A percentile compares a stretch with the other conserved stretches of the same genome.
These are phyloP conservation scores for Ptychodera flava DNA, from an alignment of 35 echinoderm and acorn worm genomes.

Conservation along the genomic window DNA sequence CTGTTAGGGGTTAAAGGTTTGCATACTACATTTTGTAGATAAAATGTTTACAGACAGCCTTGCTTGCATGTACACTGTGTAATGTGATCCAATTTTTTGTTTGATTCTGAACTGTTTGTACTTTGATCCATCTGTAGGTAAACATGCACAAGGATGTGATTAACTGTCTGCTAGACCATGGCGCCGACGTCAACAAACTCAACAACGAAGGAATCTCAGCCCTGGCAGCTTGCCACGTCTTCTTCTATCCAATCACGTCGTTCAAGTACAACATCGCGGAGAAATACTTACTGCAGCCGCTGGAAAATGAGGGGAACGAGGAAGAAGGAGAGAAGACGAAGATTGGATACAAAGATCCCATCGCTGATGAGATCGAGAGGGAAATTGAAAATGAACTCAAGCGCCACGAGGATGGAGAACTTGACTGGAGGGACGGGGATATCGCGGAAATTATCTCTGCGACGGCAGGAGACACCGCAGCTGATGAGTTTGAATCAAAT, in stretches of 20 bases:
- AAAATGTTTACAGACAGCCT: too few relatives aligned
- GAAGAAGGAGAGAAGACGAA: background rate
- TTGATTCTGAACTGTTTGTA: too few relatives aligned
- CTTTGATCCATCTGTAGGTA: constrained; percentile 51
- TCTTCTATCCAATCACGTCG: constrained; percentile 77
- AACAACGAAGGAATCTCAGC: constrained; percentile 89
- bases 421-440: constrained; percentile 11
- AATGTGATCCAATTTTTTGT: too few relatives aligned
- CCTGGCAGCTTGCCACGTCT: constrained; percentile 85
- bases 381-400: background rate
- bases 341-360: background rate
- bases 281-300: constrained; percentile 56
- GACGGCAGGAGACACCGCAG: constrained; percentile 7
- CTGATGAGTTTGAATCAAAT: constrained; percentile 62
- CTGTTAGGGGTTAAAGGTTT: too few relatives aligned
- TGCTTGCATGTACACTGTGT: too few relatives aligned
- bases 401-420: background rate
- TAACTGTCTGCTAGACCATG: constrained; percentile 84
- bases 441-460: constrained; percentile 51
- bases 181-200: constrained; percentile 93
- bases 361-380: background rate
- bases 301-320: constrained; percentile 41
- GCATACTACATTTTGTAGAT: too few relatives aligned
- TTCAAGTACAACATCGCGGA: constrained; percentile 98
- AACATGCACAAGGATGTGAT: constrained; percentile 88